These are phyloP conservation scores for Chesias legatella DNA, from an alignment of 2,888 invertebrate genomes.

Conservation along the genomic window DNA sequence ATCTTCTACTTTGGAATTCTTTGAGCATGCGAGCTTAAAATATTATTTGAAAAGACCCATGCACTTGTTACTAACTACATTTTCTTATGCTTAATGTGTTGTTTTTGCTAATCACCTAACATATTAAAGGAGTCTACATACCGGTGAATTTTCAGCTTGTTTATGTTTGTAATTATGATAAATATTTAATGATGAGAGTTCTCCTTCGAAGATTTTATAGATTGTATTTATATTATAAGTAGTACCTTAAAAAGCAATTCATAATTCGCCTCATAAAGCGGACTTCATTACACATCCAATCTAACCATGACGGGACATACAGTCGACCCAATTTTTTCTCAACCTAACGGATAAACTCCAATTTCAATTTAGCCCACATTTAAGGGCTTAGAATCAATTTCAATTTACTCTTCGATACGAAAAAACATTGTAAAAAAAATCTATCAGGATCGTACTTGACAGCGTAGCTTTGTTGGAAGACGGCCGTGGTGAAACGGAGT, in stretches of 20 bases:
- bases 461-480: slow-evolving; percentile 62
- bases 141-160: no score
- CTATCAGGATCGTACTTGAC: slow-evolving; percentile 74
- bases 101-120: no score
- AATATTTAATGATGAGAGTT: no score
- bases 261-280: slow-evolving; percentile 7
- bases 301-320: slow-evolving; percentile 32
- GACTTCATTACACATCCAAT: slow-evolving; percentile 22
- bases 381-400: slow-evolving; percentile 62
- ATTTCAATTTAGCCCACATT: slow-evolving; percentile 49
- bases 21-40: no score
- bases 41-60: no score
- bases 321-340: slow-evolving; percentile 38
- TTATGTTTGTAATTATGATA: no score
- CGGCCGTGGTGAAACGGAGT: slow-evolving; percentile 63
- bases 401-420: slow-evolving; percentile 57
- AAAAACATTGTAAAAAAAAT: slow-evolving; percentile 69
- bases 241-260: background rate
- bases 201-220: no score
- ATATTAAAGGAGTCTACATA: no score
- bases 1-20: no score
- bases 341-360: slow-evolving; percentile 34
- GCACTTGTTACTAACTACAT: no score
- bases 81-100: no score
- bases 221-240: no score